Conservation (phyloP, 1,140 invertebrate species). For the Lepidostoma basale region DNA sequence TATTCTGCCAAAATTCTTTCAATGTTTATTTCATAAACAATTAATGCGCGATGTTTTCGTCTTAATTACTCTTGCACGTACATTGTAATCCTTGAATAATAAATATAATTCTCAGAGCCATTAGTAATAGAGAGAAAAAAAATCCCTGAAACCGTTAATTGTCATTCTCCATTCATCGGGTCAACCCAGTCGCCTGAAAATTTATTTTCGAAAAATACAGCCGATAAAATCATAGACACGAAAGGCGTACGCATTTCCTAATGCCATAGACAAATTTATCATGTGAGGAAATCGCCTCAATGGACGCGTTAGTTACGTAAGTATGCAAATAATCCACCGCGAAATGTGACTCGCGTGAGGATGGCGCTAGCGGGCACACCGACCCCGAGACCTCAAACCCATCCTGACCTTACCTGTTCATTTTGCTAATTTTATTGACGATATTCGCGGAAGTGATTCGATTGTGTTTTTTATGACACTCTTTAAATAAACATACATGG, state of each 20-base stretch:
- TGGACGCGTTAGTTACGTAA: slow-evolving; percentile 23
- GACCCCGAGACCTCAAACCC: slow-evolving; percentile 7
- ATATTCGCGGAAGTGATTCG: background rate
- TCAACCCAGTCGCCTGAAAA: too few relatives aligned
- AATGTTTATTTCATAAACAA: too few relatives aligned
- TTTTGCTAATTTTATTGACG: background rate
- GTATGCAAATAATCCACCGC: slow-evolving; percentile 19
- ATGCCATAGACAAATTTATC: slow-evolving; percentile 16
- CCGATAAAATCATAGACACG: background rate
- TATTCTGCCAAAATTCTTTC: too few relatives aligned
- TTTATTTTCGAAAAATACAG: too few relatives aligned
- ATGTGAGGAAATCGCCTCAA: slow-evolving; percentile 11
- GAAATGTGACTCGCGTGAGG: background rate
- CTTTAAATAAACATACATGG: background rate
- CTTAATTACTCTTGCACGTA: too few relatives aligned
- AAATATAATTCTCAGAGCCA: too few relatives aligned
- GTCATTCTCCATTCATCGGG: too few relatives aligned
- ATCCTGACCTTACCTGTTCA: slow-evolving; percentile 8
- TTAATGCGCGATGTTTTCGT: too few relatives aligned
- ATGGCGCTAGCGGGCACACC: background rate
- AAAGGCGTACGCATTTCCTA: background rate
- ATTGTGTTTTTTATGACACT: background rate
- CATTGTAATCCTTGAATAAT: too few relatives aligned
- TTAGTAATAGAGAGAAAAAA: too few relatives aligned
- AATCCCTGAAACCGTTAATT: too few relatives aligned